phyloP scores from a whole-genome alignment of 2,113 vertebrate genomes.

The Pluvianellus socialis region DNA sequence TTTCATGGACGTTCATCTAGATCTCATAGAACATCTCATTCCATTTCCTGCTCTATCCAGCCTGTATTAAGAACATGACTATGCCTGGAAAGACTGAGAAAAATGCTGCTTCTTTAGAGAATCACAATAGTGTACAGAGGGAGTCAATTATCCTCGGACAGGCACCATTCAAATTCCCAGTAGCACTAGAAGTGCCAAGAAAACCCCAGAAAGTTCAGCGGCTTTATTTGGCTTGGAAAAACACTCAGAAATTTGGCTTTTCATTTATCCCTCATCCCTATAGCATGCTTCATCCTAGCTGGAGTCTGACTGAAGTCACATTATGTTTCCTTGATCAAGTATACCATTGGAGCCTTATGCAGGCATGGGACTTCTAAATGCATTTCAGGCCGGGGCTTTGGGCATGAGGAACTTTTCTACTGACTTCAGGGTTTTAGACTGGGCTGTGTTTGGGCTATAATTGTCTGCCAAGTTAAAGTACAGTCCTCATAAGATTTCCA shows the following conservation, averaged over 20 bases:
- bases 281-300: not conserved
- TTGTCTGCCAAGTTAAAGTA: not conserved
- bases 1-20: not conserved
- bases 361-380: not conserved
- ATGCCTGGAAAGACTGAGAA: slow-evolving; percentile 50
- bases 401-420: not conserved
- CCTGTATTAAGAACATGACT: not conserved
- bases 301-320: slow-evolving; percentile 11
- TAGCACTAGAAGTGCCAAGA: slow-evolving; percentile 37
- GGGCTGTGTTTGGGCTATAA: not conserved
- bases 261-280: not conserved
- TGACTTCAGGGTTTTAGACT: not conserved
- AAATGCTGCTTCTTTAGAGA: slow-evolving; percentile 17
- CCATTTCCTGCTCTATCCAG: not conserved
- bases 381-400: not conserved
- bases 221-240: slow-evolving; percentile 53
- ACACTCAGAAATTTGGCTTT: slow-evolving; percentile 18
- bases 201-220: slow-evolving; percentile 33
- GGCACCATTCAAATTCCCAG: slow-evolving; percentile 47
- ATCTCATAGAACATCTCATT: not conserved
- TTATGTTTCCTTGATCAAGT: not conserved
- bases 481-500: not conserved
- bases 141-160: slow-evolving; percentile 8
- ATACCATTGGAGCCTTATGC: not conserved
- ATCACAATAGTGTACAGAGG: slow-evolving; percentile 33